phyloP scores from a whole-genome alignment of 2,888 invertebrate species.

The Cephonodes hylas region DNA sequence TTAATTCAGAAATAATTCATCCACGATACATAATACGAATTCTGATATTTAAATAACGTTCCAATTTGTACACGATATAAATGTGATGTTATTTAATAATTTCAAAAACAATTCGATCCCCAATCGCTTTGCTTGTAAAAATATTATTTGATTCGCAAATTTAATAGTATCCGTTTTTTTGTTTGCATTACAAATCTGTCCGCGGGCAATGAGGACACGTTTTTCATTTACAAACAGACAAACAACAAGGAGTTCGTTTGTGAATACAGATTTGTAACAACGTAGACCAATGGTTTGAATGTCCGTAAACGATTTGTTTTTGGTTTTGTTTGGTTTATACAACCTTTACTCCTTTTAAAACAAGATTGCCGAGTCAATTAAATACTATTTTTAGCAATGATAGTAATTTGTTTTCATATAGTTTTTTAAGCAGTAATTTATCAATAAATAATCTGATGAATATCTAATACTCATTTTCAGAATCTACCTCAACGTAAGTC shows the following conservation, averaged over 20 bases:
- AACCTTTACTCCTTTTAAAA: no score
- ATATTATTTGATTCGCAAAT: conserved; percentile 32
- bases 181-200: conserved; percentile 34
- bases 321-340: not conserved
- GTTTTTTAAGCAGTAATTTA: no score
- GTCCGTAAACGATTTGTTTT: not conserved
- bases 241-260: conserved; percentile 24
- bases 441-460: no score
- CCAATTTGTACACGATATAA: not conserved
- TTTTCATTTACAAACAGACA: conserved; percentile 46
- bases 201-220: conserved; percentile 39
- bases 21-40: not conserved
- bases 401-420: no score
- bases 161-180: conserved; percentile 33
- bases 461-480: no score
- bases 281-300: not conserved
- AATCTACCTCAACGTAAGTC: no score
- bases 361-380: no score
- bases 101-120: not conserved
- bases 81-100: not conserved
- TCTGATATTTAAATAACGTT: not conserved
- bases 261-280: not conserved
- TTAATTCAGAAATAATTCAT: not conserved
- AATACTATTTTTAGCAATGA: no score
- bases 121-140: conserved; percentile 20